phyloP scores from a whole-genome alignment of 2,113 vertebrate genomes.

The Gyps fulvus region DNA sequence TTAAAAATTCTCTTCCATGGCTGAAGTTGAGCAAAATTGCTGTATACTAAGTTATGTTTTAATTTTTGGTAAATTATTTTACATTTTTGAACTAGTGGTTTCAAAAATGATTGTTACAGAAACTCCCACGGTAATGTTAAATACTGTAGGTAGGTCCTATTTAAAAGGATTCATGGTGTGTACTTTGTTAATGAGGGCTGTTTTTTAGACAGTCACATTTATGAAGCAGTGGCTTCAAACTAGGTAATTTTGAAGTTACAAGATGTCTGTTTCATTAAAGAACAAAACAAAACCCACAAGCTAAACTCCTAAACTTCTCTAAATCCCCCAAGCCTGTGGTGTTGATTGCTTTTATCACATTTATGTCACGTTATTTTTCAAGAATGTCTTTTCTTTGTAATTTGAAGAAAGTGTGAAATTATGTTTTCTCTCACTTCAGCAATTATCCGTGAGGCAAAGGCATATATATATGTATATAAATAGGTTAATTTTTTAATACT shows the following conservation, averaged over 20 bases:
- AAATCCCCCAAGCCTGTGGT: neutral
- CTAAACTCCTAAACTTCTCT: neutral
- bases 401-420: slow-evolving; percentile 1
- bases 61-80: neutral
- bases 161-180: neutral
- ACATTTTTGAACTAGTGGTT: neutral
- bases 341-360: slow-evolving; percentile 11
- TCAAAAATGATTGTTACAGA: neutral
- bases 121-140: neutral
- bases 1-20: slow-evolving; percentile 11
- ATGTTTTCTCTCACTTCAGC: neutral
- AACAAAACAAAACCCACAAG: neutral
- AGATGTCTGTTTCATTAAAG: neutral
- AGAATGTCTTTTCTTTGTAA: neutral
- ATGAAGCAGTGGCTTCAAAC: neutral
- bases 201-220: neutral
- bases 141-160: neutral
- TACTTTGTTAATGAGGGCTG: neutral
- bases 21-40: neutral
- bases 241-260: neutral
- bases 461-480: neutral
- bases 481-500: neutral
- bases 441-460: neutral
- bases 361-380: neutral
- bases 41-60: neutral